Base-by-base conservation (phyloP, 1,140 invertebrate species). In the Dreissena rostriformis region DNA sequence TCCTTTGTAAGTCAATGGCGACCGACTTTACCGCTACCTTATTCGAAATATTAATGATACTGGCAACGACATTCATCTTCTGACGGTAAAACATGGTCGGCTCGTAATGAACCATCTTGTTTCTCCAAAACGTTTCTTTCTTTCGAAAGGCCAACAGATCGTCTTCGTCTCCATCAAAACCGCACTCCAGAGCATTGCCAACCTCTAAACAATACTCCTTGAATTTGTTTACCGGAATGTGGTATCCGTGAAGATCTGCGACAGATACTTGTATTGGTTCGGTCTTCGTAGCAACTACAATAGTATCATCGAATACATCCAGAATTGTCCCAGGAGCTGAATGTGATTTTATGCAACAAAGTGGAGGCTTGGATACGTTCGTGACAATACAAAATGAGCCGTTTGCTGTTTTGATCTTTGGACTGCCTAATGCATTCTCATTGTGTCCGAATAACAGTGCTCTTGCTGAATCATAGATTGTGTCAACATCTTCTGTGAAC, bases 51-150 rank as follows among this genome's bases (percentile, higher is more conserved):
- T 89, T 87, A 71, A 88, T 86, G 53, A 88, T 85, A 26, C 79
- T 77, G 6, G 88, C 84, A n/a, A 89, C 84, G 15, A 87, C 86
- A 78, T 89, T 88, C 87, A 88, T 88, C 55, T 87, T 84, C 68
- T 90, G 88, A 57, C 86, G 66, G 22, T 86, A 86, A 57, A 90
- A 90, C 28, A 82, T 84, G 19, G 87, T 88, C 14, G 88, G 87
- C 51, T 90, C 87, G 83, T 90, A 90, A 0, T 28, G 24, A 11
- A 53, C 29, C 68, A 90, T 39, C 63, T 79, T 82, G 10, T 63
- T 61, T 74, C 74, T 83, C 88, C 88, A 90, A 71, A 90, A 90
- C 10, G 55, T 11, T 79, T 90, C 88, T 61, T 74, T 85, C 49
- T 88, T 88, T 19, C 82, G 80, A n/a, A 90, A 57, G 8, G 28